These are phyloP conservation scores for Eueides isabella DNA, from an alignment of 1,140 invertebrate genomes.

Conservation along the genomic window DNA sequence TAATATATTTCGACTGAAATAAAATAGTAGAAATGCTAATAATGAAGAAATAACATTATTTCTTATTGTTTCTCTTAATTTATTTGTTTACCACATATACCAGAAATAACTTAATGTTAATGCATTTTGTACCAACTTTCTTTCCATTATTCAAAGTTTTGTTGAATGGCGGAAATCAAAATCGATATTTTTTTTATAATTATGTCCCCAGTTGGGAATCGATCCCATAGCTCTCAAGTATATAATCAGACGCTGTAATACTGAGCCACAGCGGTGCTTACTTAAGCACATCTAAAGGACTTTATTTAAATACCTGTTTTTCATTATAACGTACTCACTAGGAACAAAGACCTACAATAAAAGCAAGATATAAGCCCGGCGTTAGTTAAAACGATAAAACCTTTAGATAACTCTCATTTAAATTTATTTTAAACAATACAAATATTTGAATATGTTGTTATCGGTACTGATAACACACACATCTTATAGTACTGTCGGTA, in stretches of 20 bases:
- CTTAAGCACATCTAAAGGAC: not conserved
- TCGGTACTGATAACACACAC: slow-evolving; percentile 28
- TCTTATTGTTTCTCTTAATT: no score
- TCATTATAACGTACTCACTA: not conserved
- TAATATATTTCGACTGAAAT: no score
- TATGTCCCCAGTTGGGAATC: not conserved
- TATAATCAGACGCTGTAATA: not conserved
- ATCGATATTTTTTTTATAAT: not conserved
- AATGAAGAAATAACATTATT: no score
- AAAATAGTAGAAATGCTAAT: no score
- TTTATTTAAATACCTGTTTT: not conserved
- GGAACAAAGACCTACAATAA: not conserved
- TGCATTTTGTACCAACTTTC: no score
- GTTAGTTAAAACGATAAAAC: slow-evolving; percentile 22
- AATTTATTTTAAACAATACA: slow-evolving; percentile 36
- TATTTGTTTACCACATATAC: no score
- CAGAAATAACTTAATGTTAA: no score
- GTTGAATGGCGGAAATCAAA: no score
- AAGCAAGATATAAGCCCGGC: slow-evolving; percentile 14
- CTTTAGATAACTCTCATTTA: slow-evolving; percentile 20
- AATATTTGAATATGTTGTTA: slow-evolving; percentile 33
- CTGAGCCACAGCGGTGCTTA: not conserved
- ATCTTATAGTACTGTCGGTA: slow-evolving; percentile 20
- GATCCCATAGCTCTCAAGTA: not conserved
- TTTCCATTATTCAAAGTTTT: no score